phyloP scores from a whole-genome alignment of 2,113 vertebrate genomes.

The Ceratotherium simum region DNA sequence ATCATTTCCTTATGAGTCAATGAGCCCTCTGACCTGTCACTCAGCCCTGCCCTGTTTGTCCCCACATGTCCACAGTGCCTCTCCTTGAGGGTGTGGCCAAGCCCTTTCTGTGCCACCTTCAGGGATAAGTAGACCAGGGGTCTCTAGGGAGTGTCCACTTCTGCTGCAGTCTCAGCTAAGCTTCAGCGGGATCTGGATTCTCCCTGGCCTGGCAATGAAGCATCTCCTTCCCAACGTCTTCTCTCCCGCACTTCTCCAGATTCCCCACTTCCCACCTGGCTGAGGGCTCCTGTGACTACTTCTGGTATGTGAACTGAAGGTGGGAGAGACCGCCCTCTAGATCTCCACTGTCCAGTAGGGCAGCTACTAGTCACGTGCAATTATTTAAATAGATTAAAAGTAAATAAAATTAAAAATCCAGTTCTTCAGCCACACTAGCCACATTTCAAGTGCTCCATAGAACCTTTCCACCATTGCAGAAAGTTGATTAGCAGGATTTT shows the following conservation, averaged over 20 bases:
- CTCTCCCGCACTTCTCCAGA: neutral
- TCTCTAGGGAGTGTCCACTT: neutral
- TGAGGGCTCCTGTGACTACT: conserved; percentile 47
- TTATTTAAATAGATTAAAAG: neutral
- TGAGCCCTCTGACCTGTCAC: neutral
- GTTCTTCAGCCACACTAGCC: neutral
- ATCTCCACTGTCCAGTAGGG: neutral
- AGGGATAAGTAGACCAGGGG: neutral
- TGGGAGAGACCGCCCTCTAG: neutral
- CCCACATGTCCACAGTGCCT: neutral
- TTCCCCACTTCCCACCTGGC: neutral
- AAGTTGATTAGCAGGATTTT: neutral
- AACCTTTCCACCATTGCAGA: accelerated
- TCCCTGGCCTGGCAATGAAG: neutral
- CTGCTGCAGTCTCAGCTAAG: accelerated
- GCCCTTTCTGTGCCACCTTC: neutral
- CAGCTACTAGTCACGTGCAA: neutral
- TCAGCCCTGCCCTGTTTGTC: neutral
- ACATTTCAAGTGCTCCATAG: accelerated
- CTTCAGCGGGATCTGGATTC: neutral
- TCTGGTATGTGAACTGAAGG: neutral
- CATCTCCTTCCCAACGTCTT: neutral
- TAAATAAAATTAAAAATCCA: neutral
- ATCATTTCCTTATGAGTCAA: neutral
- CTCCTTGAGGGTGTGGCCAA: neutral